Conservation (phyloP, 2,888 invertebrate genomes). For the Polyommatus iphigenia region DNA sequence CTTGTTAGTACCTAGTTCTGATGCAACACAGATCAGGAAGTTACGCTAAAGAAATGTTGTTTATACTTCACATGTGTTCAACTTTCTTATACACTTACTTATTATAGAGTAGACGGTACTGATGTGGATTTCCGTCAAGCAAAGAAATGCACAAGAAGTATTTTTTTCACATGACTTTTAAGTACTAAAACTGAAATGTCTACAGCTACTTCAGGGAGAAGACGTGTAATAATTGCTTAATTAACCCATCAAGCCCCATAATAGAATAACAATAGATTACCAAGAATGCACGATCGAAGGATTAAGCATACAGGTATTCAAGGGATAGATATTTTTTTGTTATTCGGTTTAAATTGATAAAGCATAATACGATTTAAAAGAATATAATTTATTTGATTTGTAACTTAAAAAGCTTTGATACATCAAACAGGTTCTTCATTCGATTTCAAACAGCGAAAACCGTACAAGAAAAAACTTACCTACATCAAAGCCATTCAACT, state of each 20-base stretch:
- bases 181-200: no score
- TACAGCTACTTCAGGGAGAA: no score
- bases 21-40: constrained; percentile 4
- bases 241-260: no score
- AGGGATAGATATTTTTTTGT: no score
- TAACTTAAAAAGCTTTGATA: no score
- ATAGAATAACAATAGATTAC: no score
- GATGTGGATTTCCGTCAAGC: background rate
- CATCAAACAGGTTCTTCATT: background rate
- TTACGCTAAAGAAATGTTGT: constrained; percentile 9
- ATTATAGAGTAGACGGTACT: background rate
- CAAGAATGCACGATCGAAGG: no score
- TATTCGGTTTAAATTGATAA: no score
- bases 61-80: constrained; percentile 2
- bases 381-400: no score
- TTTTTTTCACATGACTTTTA: background rate
- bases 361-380: no score
- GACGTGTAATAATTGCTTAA: no score
- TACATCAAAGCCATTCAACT: background rate
- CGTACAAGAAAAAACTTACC: background rate
- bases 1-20: background rate
- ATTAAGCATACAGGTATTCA: no score
- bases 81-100: constrained; percentile 16
- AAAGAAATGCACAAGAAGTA: background rate
- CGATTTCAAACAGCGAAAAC: background rate